Conservation (phyloP, 2,797 vertebrate species). For the Rhinatrema bivittatum region DNA sequence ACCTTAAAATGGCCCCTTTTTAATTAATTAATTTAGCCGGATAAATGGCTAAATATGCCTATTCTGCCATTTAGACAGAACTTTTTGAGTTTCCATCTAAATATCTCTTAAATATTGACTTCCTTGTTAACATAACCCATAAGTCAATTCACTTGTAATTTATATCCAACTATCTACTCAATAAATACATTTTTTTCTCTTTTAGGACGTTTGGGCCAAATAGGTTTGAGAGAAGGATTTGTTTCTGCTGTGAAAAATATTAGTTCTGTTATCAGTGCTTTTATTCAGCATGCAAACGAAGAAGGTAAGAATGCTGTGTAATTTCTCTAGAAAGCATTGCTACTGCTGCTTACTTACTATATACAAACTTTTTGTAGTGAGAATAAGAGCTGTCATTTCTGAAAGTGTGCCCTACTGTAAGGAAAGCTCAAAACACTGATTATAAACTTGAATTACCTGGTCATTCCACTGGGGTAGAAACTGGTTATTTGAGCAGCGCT, state of each 20-base stretch:
- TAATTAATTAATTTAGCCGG: too few relatives aligned
- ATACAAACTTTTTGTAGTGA: too few relatives aligned
- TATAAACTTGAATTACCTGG: neutral
- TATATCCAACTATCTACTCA: too few relatives aligned
- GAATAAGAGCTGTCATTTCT: too few relatives aligned
- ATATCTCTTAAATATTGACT: too few relatives aligned
- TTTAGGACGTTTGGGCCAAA: constrained; percentile 76
- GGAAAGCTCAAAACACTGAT: neutral
- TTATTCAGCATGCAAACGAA: constrained; percentile 72
- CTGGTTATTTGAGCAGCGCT: neutral
- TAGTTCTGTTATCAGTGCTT: constrained; percentile 73
- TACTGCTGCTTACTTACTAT: neutral
- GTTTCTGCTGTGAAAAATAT: constrained; percentile 72
- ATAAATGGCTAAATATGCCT: too few relatives aligned
- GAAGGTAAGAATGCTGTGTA: constrained; percentile 72
- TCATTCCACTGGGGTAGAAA: neutral
- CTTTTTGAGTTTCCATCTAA: too few relatives aligned
- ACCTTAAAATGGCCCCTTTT: too few relatives aligned
- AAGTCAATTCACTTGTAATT: too few relatives aligned
- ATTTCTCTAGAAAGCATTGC: neutral
- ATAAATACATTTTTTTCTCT: constrained; percentile 1
- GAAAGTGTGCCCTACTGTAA: neutral
- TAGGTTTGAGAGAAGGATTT: constrained; percentile 78
- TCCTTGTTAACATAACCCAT: too few relatives aligned
- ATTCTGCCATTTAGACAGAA: too few relatives aligned